A percentile compares a stretch with the other conserved stretches of the same genome.
phyloP scores from a whole-genome alignment of 2,797 vertebrate species.

The Sebastes baramenuke region DNA sequence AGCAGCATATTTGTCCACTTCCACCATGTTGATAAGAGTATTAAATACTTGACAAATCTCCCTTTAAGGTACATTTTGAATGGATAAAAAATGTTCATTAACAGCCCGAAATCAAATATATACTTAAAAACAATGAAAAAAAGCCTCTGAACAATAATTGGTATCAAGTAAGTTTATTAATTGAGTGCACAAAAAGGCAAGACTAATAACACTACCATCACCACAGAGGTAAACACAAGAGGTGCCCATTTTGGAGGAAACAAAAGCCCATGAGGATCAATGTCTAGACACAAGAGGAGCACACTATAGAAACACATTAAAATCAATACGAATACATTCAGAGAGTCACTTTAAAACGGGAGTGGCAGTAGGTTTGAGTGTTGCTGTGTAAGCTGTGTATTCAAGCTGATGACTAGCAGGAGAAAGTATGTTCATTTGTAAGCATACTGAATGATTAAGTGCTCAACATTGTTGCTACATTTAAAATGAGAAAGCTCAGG shows the following conservation, averaged over 20 bases:
- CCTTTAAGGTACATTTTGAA: too few species aligned
- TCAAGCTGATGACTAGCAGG: constrained; percentile 15
- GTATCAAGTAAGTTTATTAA: constrained; percentile 73
- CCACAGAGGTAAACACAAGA: constrained; percentile 68
- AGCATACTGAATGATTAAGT: constrained; percentile 47
- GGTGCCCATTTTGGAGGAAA: constrained; percentile 37
- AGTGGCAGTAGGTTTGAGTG: constrained; percentile 30
- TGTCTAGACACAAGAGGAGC: constrained; percentile 51
- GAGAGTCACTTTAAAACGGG: constrained; percentile 41
- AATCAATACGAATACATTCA: constrained; percentile 70
- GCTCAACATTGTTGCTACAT: constrained; percentile 67
- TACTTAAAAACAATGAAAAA: not conserved
- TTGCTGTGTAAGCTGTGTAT: constrained; percentile 15
- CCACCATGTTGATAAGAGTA: too few species aligned
- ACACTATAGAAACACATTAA: constrained; percentile 47
- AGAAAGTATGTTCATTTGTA: constrained; percentile 4
- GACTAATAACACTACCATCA: constrained; percentile 69
- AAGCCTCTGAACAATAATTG: not conserved
- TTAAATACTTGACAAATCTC: too few species aligned
- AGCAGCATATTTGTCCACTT: rapidly evolving
- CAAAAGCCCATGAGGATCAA: constrained; percentile 33
- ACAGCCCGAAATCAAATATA: not conserved
- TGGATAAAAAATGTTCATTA: rapidly evolving
- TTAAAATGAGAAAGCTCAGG: constrained; percentile 44
- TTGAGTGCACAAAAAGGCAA: constrained; percentile 75